These are phyloP conservation scores for Saccopteryx leptura DNA, from an alignment of 2,113 vertebrate genomes.

Conservation along the genomic window DNA sequence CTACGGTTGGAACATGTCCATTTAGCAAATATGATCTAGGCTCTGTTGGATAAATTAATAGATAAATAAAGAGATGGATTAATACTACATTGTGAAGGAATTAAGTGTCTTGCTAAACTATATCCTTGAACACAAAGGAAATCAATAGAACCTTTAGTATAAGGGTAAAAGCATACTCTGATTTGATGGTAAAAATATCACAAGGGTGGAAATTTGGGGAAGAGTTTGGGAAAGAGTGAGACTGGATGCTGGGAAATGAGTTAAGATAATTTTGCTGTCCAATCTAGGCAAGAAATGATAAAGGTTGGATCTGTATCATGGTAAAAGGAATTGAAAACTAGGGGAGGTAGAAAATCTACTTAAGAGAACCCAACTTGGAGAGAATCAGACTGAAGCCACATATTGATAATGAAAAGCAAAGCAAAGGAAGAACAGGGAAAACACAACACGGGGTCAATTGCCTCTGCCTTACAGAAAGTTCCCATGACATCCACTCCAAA, in stretches of 20 bases:
- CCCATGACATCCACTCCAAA: not conserved
- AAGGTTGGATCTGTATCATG: not conserved
- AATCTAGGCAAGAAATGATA: not conserved
- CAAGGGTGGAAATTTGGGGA: not conserved
- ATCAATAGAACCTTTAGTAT: not conserved
- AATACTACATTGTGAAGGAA: not conserved
- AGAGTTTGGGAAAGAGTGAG: constrained; percentile 8
- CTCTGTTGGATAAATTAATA: not conserved
- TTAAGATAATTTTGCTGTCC: not conserved
- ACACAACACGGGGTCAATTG: not conserved
- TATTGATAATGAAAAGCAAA: not conserved
- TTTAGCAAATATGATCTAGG: not conserved
- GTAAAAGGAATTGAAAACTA: constrained; percentile 15
- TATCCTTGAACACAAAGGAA: not conserved
- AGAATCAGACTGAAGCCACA: not conserved
- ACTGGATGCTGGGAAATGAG: not conserved
- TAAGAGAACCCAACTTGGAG: not conserved
- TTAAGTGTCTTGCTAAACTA: not conserved
- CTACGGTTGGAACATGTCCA: not conserved
- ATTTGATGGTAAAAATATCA: constrained; percentile 5
- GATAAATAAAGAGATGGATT: not conserved
- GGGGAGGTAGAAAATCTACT: not conserved
- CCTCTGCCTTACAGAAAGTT: not conserved
- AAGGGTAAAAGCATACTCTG: not conserved
- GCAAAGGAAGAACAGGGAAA: not conserved